Percentiles rank a stretch among this genome's conserved stretches.
Evolutionary conservation across 2,113 vertebrate species (phyloP).

Genomic region (Pao palembangensis): DNA sequence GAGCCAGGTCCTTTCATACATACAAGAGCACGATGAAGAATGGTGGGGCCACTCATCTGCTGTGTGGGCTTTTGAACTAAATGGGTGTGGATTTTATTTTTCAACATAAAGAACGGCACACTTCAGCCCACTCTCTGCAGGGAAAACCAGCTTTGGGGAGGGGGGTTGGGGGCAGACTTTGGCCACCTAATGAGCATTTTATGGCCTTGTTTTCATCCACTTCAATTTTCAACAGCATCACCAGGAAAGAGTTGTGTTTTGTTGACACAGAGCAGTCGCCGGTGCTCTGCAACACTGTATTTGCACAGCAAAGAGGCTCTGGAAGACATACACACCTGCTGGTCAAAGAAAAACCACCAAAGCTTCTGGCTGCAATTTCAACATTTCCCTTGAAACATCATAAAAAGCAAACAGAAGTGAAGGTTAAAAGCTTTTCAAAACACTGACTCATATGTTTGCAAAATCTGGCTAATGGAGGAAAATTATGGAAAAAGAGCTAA

Average conservation of each 20-base stretch:
- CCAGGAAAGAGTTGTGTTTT: conserved; percentile 24
- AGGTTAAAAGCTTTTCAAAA: conserved; percentile 46
- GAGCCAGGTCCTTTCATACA: conserved; percentile 88
- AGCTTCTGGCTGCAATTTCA: too few relatives aligned
- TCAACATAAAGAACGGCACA: conserved; percentile 64
- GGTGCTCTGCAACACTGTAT: conserved; percentile 45
- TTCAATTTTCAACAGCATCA: conserved; percentile 36
- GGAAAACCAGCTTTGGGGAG: conserved; percentile 73
- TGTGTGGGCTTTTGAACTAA: conserved; percentile 34
- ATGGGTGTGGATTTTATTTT: conserved; percentile 30
- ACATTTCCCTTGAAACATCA: conserved; percentile 12
- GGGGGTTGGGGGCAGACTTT: conserved; percentile 66
- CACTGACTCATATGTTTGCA: conserved; percentile 47
- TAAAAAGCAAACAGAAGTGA: conserved; percentile 32
- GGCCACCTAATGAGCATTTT: conserved; percentile 61
- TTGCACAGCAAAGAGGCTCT: conserved; percentile 36
- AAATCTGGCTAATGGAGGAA: conserved; percentile 46
- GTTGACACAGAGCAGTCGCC: conserved; percentile 59
- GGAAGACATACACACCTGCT: conserved; percentile 38
- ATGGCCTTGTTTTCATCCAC: conserved; percentile 39
- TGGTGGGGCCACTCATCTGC: conserved; percentile 60
- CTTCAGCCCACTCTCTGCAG: conserved; percentile 76
- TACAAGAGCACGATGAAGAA: conserved; percentile 80
- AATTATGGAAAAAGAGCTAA: conserved; percentile 28
- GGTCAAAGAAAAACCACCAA: not conserved